Evolutionary conservation across 2,797 vertebrate genomes (phyloP), one percentile per base, ranked within the genome.

Genomic region (Propithecus perrieri): DNA sequence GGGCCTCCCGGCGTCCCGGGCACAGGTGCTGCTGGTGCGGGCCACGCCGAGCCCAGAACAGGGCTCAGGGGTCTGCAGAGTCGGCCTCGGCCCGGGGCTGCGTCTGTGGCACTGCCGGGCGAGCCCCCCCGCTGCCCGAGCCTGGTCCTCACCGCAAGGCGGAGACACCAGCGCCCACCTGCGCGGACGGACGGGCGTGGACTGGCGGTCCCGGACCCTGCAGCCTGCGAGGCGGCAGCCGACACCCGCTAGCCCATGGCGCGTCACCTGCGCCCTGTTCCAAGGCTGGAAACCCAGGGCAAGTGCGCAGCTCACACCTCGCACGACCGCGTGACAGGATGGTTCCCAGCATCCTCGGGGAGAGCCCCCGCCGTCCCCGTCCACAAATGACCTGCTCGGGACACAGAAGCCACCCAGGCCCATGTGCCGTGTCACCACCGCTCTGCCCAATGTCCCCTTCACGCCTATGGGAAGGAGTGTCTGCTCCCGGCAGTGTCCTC

Each of bases 401-500:
- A 48, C 0, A n/a, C 0, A 2, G 61, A 59, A 46, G 65, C 30
- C 41, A 13, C 6, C 4, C 1, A 5, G 50, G 20, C 46, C 67
- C 4, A 41, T 33, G 35, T 28, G 4, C 38, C 41, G 30, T 3
- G 18, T 72, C 17, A 1, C 24, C 53, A 18, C 17, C 14, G 33
- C 7, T 35, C 30, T 48, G 38, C n/a, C 63, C 20, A 17, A 41
- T 0, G 1, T 6, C 65, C 43, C 30, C 75, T 67, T 33, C 22
- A 2, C 0, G 5, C 35, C 35, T 55, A 4, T 2, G 24, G 18
- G 76, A 75, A 10, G 3, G 35, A 18, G 5, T 3, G 1, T 35
- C 26, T 13, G 22, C 17, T 43, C 53, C 26, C 17, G 35, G 75
- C 53, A 12, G 61, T 17, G 35, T 4, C n/a, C 55, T 61, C 50